phyloP scores from a whole-genome alignment of 2,888 invertebrate genomes.

The Alsophila aescularia region DNA sequence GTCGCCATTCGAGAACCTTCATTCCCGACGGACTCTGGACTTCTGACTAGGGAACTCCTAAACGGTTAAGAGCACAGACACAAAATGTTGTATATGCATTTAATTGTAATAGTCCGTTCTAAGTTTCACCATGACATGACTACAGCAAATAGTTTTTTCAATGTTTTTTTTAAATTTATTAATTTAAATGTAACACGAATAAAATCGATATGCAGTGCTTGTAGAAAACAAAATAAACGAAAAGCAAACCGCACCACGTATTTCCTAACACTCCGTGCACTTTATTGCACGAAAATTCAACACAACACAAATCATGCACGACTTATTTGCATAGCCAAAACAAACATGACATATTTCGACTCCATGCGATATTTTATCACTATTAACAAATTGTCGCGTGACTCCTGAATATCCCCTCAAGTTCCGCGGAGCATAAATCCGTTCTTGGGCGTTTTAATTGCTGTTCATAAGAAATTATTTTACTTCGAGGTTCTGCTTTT shows the following conservation, averaged over 20 bases:
- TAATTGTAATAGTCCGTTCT: too few species aligned
- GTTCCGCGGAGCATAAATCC: constrained; percentile 34
- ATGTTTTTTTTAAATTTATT: too few species aligned
- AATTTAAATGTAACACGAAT: too few species aligned
- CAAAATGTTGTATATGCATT: too few species aligned
- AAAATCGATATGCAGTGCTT: too few species aligned
- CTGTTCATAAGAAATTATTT: constrained; percentile 41
- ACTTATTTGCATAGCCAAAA: constrained; percentile 33
- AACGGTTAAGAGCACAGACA: too few species aligned
- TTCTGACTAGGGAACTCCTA: too few species aligned
- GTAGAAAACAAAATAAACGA: too few species aligned
- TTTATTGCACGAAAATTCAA: constrained; percentile 21
- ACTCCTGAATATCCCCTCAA: constrained; percentile 22
- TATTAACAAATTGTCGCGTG: constrained; percentile 30
- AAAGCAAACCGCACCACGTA: background rate
- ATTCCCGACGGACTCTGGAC: too few species aligned
- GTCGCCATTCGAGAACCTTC: too few species aligned
- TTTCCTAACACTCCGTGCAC: constrained; percentile 7
- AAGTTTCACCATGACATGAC: too few species aligned
- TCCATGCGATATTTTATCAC: constrained; percentile 30
- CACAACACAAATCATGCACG: constrained; percentile 29
- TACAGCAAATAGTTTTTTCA: too few species aligned
- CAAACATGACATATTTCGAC: constrained; percentile 30
- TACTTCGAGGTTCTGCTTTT: constrained; percentile 26
- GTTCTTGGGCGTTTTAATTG: constrained; percentile 39